phyloP scores from a whole-genome alignment of 2,113 vertebrate genomes.

The Sceloporus tristichus region DNA sequence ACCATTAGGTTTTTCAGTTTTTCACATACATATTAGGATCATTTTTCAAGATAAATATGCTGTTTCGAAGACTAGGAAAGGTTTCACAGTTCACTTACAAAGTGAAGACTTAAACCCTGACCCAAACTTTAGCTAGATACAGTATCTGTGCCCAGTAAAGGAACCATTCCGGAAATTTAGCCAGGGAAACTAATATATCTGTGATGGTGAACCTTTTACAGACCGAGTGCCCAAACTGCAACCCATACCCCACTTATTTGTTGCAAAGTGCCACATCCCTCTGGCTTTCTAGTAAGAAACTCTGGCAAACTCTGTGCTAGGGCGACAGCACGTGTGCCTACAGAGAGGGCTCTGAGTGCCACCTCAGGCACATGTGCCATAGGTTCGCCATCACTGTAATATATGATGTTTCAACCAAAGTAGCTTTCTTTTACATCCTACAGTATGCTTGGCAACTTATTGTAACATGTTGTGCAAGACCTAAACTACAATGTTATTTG shows the following conservation, averaged over 20 bases:
- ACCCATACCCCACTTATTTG: too few relatives aligned
- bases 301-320: too few relatives aligned
- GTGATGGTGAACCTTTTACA: too few relatives aligned
- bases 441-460: slow-evolving; percentile 53
- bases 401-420: not conserved
- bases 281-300: too few relatives aligned
- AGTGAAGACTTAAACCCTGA: slow-evolving; percentile 35
- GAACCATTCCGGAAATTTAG: slow-evolving; percentile 24
- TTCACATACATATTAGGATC: slow-evolving; percentile 1
- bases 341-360: too few relatives aligned
- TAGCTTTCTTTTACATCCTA: not conserved
- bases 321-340: too few relatives aligned
- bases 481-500: not conserved
- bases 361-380: too few relatives aligned
- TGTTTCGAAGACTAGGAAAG: too few relatives aligned
- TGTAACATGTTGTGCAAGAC: not conserved
- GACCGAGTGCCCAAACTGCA: too few relatives aligned
- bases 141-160: slow-evolving; percentile 16
- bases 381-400: too few relatives aligned
- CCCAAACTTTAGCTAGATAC: not conserved
- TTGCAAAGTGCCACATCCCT: too few relatives aligned
- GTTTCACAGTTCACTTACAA: slow-evolving; percentile 28
- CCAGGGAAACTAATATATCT: not conserved
- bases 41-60: not conserved
- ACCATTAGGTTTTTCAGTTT: not conserved